phyloP scores from a whole-genome alignment of 2,797 vertebrate species.

The Gambusia yucatana region DNA sequence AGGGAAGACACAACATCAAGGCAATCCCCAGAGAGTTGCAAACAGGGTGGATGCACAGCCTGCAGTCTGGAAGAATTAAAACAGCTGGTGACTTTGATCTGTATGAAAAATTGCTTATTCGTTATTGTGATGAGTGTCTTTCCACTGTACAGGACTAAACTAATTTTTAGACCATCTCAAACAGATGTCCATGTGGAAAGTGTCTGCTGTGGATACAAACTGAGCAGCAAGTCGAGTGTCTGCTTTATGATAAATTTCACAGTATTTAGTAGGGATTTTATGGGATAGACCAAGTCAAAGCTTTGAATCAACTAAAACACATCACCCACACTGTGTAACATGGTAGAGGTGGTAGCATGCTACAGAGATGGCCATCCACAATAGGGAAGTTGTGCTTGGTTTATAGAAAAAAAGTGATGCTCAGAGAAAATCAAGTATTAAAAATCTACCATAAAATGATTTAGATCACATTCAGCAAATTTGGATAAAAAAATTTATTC shows the following conservation, averaged over 20 bases:
- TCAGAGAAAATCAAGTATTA: neutral
- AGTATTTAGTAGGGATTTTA: neutral
- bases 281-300: neutral
- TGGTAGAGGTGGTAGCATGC: neutral
- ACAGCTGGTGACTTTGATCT: slow-evolving; percentile 72
- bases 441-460: neutral
- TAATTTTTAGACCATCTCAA: slow-evolving; percentile 47
- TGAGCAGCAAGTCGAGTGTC: slow-evolving; percentile 64
- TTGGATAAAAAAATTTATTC: neutral
- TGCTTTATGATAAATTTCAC: slow-evolving; percentile 33
- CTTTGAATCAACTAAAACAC: neutral
- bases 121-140: slow-evolving; percentile 68
- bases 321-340: neutral
- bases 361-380: neutral
- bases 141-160: slow-evolving; percentile 63
- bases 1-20: slow-evolving; percentile 61
- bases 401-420: neutral
- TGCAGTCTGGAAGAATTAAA: slow-evolving; percentile 61
- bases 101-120: slow-evolving; percentile 60
- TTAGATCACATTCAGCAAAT: neutral
- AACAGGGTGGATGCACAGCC: slow-evolving; percentile 56
- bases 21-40: slow-evolving; percentile 59
- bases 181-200: slow-evolving; percentile 64
- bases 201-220: slow-evolving; percentile 66
- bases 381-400: neutral